A percentile compares a stretch with the other conserved stretches of the same genome.
These are phyloP conservation scores for Tyria jacobaeae DNA, from an alignment of 2,888 invertebrate genomes.

Conservation along the genomic window DNA sequence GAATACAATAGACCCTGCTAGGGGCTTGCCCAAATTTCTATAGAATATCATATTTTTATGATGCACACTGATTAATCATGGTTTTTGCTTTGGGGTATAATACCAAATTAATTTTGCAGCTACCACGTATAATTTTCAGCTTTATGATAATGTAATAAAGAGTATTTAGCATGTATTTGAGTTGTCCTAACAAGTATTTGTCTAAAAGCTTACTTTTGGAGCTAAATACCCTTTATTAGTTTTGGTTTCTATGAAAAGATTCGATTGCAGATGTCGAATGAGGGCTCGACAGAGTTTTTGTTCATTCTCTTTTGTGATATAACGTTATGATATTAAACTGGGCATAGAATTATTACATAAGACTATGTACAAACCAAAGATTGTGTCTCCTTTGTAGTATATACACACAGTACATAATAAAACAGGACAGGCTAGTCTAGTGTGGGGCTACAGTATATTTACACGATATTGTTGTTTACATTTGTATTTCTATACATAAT, in stretches of 20 bases:
- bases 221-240: conserved; percentile 51
- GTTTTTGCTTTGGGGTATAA: conserved; percentile 30
- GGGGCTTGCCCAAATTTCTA: conserved; percentile 36
- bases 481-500: too few species aligned
- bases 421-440: too few species aligned
- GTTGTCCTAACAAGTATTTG: conserved; percentile 37
- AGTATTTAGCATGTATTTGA: background rate
- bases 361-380: too few species aligned
- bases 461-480: too few species aligned
- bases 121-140: conserved; percentile 13
- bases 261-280: conserved; percentile 44
- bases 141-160: background rate
- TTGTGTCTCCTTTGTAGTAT: too few species aligned
- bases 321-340: conserved; percentile 32
- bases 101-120: conserved; percentile 18
- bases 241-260: conserved; percentile 42
- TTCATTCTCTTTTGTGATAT: conserved; percentile 17
- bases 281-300: conserved; percentile 29
- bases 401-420: too few species aligned
- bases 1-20: conserved; percentile 32
- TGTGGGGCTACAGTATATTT: too few species aligned
- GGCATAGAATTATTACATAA: conserved; percentile 7
- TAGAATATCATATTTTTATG: conserved; percentile 56
- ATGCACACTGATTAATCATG: conserved; percentile 46
- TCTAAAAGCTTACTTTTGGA: conserved; percentile 45